These are phyloP conservation scores for Dendrolimus pini DNA, from an alignment of 2,888 invertebrate genomes.

Conservation along the genomic window DNA sequence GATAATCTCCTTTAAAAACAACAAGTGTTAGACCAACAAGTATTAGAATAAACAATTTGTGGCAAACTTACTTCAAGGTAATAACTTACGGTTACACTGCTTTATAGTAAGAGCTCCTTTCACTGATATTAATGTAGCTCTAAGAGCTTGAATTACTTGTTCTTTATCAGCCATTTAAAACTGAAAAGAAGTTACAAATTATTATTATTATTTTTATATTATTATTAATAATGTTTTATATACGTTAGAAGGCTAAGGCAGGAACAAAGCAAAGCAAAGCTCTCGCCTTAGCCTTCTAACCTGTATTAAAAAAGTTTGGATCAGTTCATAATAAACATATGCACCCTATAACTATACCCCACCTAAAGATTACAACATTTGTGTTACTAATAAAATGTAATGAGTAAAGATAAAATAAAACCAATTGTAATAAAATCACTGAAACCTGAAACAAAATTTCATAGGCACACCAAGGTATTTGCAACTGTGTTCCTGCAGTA, in stretches of 20 bases:
- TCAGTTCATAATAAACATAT: too few species aligned
- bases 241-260: too few species aligned
- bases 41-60: not conserved
- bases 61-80: not conserved
- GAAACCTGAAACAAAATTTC: not conserved
- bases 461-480: not conserved
- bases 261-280: too few species aligned
- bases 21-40: slow-evolving; percentile 1
- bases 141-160: slow-evolving; percentile 62
- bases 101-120: slow-evolving; percentile 69
- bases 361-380: too few species aligned
- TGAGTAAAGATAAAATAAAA: too few species aligned
- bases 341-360: too few species aligned
- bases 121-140: slow-evolving; percentile 68
- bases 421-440: too few species aligned
- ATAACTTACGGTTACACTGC: slow-evolving; percentile 71
- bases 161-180: slow-evolving; percentile 57
- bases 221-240: too few species aligned
- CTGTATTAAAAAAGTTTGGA: too few species aligned
- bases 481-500: not conserved
- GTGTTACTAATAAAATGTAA: too few species aligned
- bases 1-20: slow-evolving; percentile 74
- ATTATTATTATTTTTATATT: too few species aligned
- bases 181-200: slow-evolving; percentile 9
- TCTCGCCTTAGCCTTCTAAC: too few species aligned